phyloP scores from a whole-genome alignment of 53 echinoderm and acorn worm genomes.

The Antedon mediterranea region DNA sequence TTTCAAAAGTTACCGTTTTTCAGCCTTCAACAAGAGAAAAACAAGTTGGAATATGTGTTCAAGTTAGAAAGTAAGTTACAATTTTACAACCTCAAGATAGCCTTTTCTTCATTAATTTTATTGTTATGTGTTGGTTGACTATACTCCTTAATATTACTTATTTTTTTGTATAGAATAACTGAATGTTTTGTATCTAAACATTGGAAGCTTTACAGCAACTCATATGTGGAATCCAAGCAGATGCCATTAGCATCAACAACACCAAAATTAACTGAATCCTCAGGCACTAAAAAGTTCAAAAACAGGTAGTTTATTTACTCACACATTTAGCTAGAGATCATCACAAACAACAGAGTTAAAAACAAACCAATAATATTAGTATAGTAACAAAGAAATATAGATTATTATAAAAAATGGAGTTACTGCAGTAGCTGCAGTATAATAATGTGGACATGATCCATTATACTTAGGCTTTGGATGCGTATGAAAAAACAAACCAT shows the following conservation, averaged over 20 bases:
- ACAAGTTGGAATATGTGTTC: conserved; percentile 76
- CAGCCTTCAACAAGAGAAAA: conserved; percentile 61
- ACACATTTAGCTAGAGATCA: too few relatives aligned
- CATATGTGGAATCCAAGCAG: conserved; percentile 53
- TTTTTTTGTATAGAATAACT: conserved; percentile 35
- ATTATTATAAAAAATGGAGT: too few relatives aligned
- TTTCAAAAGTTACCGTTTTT: conserved; percentile 84
- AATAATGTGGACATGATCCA: too few relatives aligned
- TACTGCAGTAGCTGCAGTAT: too few relatives aligned
- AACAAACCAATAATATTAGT: too few relatives aligned
- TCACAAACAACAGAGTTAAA: too few relatives aligned
- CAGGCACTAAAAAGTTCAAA: background rate
- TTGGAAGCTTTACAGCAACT: conserved; percentile 72
- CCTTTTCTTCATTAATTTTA: background rate
- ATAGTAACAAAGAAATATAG: too few relatives aligned
- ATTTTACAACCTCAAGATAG: too few relatives aligned
- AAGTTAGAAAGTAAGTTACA: conserved; percentile 75
- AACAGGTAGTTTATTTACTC: background rate
- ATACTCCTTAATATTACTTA: background rate
- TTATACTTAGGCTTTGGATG: too few relatives aligned
- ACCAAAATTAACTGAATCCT: background rate
- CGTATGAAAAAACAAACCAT: too few relatives aligned
- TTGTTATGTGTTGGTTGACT: too few relatives aligned
- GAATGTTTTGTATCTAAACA: conserved; percentile 58
- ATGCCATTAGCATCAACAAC: conserved; percentile 17